Evolutionary conservation across 2,113 vertebrate genomes (phyloP), one percentile per base, ranked within the genome.

Genomic region (Ctenomys sociabilis): DNA sequence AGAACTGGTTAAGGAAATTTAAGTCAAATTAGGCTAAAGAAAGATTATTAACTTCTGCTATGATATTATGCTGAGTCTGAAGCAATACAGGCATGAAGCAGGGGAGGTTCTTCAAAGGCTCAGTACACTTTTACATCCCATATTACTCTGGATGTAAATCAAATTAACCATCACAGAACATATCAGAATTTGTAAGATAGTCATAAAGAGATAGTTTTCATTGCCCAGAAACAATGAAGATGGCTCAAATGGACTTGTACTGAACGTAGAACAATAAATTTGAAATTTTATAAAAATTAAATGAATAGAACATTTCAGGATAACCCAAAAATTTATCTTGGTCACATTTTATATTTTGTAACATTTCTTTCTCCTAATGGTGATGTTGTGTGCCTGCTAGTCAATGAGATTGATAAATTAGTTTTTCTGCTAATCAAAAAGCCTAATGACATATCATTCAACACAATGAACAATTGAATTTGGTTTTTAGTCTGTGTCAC

Each of bases 371-470:
- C 16, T 61, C 10, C 63, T 80, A 87, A 80, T 54, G 3, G 72
- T 96, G 32, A 89, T 72, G 11, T 94, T 77, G 12, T 94, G 57
- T 96, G 84, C 61, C 14, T 96, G 14, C 54, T 80, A 13, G 59
- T 90, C 84, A 95, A 7, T 81, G 68, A 96, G 93, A 6, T 84
- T 93, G 78, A 96, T 85, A 26, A 93, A 94, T 96, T 90, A 90
- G 28, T 70, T 80, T 93, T 43, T 54, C 73, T 45, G 83, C 73
- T 97, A 95, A 80, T 91, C 80, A 94, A 32, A 85, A 11, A 93
- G 43, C 57, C 3, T 66, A 84, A 92, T 95, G 66, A 68, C 24
- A 88, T 30, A 90, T 94, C 37, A 32, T 94, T 95, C 63, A 86
- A 93, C 40, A 61, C 19, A 90, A 85, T 30, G 57, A 82, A 88